Evolutionary conservation across 64 coral and sea anemone genomes (phyloP), one percentile per base, ranked within the genome.

Genomic region (Stichodactyla helianthus): DNA sequence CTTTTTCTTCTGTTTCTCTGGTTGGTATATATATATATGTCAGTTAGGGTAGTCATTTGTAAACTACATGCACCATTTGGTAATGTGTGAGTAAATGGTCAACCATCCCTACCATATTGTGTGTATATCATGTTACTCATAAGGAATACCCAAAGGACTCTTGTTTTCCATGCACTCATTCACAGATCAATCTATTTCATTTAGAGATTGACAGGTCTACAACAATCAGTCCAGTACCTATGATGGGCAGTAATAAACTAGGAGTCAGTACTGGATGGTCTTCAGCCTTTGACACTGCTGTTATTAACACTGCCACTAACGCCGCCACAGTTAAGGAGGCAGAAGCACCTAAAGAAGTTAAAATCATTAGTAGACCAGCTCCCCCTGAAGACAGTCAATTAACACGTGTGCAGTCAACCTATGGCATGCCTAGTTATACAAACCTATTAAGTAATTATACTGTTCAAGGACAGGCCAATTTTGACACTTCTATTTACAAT

Each of bases 241-340:
- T 91, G 76, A 54, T 89, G 80, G 93, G 92, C 25, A 92, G 95
- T 52, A 98, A 98, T 80, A 98, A 89, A 68, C 90, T 98, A 4
- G 95, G 93, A 35, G 86, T 94, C 54, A 84, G 55, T 54, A 84
- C 68, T 25, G 95, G 95, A 16, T 98, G 95, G 95, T 98, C 95
- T 6, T 98, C 95, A 9, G 59, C 87, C 12, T 98, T 98, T 94
- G 84, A 91, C 77, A 78, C 90, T 44, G 35, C 35, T 44, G 35
- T 44, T 44, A 44, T 44, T 51, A 83, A 90, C 63, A 76, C 53
- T 35, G n/a, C 20, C 19, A 13, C 59, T 60, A 10, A 4, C 17
- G 19, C 18, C 4, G 25, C 17, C n/a, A 26, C 63, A 68, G 6
- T 20, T 7, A 7, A 26, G 19, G 25, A 74, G 27, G 10, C n/a